Conservation (phyloP, 2,113 vertebrate genomes). For the Lampris incognitus region DNA sequence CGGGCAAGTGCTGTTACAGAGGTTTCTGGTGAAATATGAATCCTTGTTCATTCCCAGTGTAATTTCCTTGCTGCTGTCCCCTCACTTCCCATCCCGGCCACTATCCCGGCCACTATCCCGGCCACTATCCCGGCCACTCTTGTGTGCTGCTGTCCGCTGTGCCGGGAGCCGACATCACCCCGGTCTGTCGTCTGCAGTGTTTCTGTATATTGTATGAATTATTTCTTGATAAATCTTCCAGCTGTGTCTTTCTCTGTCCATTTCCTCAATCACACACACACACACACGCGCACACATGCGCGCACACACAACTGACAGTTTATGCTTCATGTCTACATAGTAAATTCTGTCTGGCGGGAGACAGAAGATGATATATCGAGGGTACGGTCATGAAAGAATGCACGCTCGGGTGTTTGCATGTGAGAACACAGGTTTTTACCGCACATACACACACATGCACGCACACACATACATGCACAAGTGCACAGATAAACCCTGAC, state of each 20-base stretch:
- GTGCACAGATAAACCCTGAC: not conserved
- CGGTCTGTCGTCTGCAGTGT: conserved; percentile 3
- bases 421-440: conserved; percentile 41
- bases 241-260: not conserved
- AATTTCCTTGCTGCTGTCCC: not conserved
- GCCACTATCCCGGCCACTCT: too few relatives aligned
- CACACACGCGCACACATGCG: not conserved
- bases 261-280: not conserved
- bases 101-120: too few relatives aligned
- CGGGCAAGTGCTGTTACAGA: not conserved
- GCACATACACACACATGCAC: conserved; percentile 45
- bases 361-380: conserved; percentile 35
- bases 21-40: not conserved
- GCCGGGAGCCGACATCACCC: too few relatives aligned
- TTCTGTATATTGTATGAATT: not conserved
- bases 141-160: too few relatives aligned
- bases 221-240: conserved; percentile 24
- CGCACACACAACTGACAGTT: not conserved
- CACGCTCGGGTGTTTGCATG: conserved; percentile 23
- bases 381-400: conserved; percentile 17
- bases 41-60: not conserved
- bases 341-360: conserved; percentile 7
- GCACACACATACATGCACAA: conserved; percentile 27
- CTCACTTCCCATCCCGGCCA: not conserved
- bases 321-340: conserved; percentile 11